Base-by-base conservation (phyloP, 2,888 invertebrate species). In the Tipula lateralis region DNA sequence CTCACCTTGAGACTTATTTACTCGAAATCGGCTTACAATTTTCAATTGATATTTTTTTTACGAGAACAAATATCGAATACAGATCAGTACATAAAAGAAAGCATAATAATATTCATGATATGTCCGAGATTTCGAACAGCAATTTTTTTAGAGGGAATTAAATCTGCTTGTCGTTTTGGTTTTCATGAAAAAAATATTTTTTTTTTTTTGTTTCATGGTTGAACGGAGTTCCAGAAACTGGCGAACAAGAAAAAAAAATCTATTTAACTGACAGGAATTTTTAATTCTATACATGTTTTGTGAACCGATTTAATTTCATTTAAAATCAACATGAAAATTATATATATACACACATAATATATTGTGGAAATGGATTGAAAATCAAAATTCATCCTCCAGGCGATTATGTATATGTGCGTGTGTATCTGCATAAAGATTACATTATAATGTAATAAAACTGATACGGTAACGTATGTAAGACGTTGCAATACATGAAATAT, bases 371-470 rank as follows among this genome's bases (percentile, higher is more conserved):
- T 50, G 50, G 19, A 19, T 24, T 13, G 66, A 24, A 66, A 66
- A 66, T 50, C 9, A 66, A 19, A 66, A 24, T 24, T 24, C 16
- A n/a, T 3, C 66, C 24, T 2, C 1, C 0, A 24, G 66, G 66
- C 66, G 24, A 2, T 66, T 66, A 4, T 19, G 13, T 66, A 66
- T n/a, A n/a, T n/a, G n/a, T n/a, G n/a, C n/a, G n/a, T n/a, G n/a
- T n/a, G n/a, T n/a, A n/a, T n/a, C n/a, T 66, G 24, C 24, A 19
- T 24, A 66, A 66, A 66, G 66, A 66, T 66, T 66, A 66, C 66
- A 66, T 66, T 66, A 66, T 24, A 66, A 66, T 66, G 66, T 24
- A 66, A 66, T 66, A 66, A 66, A 66, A 66, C 24, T 66, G 66
- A 66, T 24, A 19, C 66, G 12, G 16, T 16, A n/a, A n/a, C 5